These are phyloP conservation scores for Synergus laeviventris DNA, from an alignment of 2,888 invertebrate species.

Conservation along the genomic window DNA sequence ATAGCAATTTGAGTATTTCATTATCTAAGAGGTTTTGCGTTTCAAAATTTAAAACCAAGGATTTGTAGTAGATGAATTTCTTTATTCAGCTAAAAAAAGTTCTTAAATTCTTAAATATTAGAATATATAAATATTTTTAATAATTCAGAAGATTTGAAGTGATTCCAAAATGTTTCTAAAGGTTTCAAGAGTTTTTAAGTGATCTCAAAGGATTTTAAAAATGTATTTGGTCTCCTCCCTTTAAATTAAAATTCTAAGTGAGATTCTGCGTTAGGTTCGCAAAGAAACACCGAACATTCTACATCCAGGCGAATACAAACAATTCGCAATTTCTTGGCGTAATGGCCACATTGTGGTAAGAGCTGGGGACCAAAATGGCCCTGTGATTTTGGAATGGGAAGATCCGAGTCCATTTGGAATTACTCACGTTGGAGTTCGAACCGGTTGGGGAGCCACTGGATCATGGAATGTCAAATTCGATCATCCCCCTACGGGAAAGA, in stretches of 20 bases:
- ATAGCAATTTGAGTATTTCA: constrained; percentile 11
- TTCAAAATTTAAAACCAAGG: neutral
- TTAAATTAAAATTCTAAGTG: neutral
- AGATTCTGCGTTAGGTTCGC: constrained; percentile 73
- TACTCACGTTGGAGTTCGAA: constrained; percentile 81
- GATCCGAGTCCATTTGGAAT: constrained; percentile 80
- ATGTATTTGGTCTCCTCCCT: too few relatives aligned
- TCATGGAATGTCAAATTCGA: constrained; percentile 79
- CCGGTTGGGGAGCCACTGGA: constrained; percentile 82
- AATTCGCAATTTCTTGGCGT: constrained; percentile 79
- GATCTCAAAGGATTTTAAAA: too few relatives aligned
- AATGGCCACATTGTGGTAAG: constrained; percentile 78
- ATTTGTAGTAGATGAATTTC: too few relatives aligned
- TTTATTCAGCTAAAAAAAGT: too few relatives aligned
- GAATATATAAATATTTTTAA: too few relatives aligned
- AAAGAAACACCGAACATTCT: constrained; percentile 80
- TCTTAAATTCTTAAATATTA: too few relatives aligned
- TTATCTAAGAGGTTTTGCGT: constrained; percentile 11
- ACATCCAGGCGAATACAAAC: constrained; percentile 78
- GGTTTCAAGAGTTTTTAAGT: too few relatives aligned
- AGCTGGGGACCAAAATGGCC: constrained; percentile 76
- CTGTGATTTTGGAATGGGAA: constrained; percentile 80
- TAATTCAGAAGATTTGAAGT: too few relatives aligned
- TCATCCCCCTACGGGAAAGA: constrained; percentile 51
- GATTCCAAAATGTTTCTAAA: too few relatives aligned